Evolutionary conservation across 2,888 invertebrate species (phyloP).

Genomic region (Miltochrista miniata): DNA sequence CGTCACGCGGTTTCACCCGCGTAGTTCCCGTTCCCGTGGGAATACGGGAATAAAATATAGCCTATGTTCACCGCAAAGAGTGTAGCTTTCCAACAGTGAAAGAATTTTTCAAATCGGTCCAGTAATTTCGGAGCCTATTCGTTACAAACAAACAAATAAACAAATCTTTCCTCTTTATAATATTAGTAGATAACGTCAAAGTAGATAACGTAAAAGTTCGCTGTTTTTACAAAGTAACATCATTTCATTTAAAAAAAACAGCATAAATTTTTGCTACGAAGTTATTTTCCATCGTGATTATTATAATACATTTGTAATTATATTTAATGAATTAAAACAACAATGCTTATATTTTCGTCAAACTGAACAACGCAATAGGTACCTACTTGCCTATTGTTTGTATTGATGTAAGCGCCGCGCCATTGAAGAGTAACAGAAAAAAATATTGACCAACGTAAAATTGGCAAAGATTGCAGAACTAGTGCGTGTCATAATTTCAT

Average conservation of each 20-base stretch:
- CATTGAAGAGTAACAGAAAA: slow-evolving; percentile 4
- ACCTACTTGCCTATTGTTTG: slow-evolving; percentile 5
- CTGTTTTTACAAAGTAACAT: slow-evolving; percentile 23
- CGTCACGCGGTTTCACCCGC: too few species aligned
- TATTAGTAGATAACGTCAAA: too few species aligned
- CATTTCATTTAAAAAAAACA: background rate
- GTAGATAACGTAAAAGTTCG: slow-evolving; percentile 25
- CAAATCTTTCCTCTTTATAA: too few species aligned
- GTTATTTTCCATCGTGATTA: background rate
- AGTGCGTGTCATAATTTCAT: background rate
- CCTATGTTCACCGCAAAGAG: too few species aligned
- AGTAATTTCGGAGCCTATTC: too few species aligned
- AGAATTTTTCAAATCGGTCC: too few species aligned
- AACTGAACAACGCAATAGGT: slow-evolving; percentile 1
- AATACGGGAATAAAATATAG: too few species aligned
- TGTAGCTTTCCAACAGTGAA: too few species aligned
- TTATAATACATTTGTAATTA: background rate
- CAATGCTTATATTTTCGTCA: background rate
- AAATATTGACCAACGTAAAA: slow-evolving; percentile 3
- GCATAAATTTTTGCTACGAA: background rate
- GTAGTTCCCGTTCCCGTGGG: too few species aligned
- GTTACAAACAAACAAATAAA: too few species aligned
- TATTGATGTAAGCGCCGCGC: slow-evolving; percentile 2
- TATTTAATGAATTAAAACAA: background rate
- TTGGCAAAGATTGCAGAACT: background rate